Conservation (phyloP, 2,888 invertebrate species). For the Agrilus mali region DNA sequence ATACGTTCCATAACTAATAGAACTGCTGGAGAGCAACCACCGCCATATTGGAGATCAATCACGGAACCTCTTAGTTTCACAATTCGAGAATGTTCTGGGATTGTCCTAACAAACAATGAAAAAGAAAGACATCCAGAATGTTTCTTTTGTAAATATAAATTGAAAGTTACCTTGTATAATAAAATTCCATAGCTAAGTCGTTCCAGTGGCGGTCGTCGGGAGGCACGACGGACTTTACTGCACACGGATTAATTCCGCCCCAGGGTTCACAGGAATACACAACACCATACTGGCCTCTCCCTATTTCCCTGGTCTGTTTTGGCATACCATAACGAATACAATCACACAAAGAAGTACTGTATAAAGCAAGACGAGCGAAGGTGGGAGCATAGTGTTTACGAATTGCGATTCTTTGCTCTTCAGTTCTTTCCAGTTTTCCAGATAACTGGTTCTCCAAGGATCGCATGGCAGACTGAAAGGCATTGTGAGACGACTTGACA, state of each 20-base stretch:
- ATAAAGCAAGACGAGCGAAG: slow-evolving; percentile 68
- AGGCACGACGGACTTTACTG: slow-evolving; percentile 79
- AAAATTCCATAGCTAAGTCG: slow-evolving; percentile 84
- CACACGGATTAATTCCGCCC: slow-evolving; percentile 61
- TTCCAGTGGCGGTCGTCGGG: slow-evolving; percentile 83
- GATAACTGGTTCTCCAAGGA: slow-evolving; percentile 58
- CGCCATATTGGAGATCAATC: slow-evolving; percentile 63
- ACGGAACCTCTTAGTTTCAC: slow-evolving; percentile 66
- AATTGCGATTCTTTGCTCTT: slow-evolving; percentile 63
- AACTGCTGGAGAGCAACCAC: slow-evolving; percentile 58
- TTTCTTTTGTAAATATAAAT: background rate
- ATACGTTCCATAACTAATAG: slow-evolving; percentile 67
- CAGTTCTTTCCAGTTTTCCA: slow-evolving; percentile 63
- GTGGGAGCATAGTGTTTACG: slow-evolving; percentile 68
- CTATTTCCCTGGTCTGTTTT: slow-evolving; percentile 51
- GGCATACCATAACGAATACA: slow-evolving; percentile 61
- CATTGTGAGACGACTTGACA: slow-evolving; percentile 62
- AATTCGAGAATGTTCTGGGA: slow-evolving; percentile 70
- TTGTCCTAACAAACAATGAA: slow-evolving; percentile 42
- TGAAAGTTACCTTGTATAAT: slow-evolving; percentile 58
- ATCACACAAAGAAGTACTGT: slow-evolving; percentile 74
- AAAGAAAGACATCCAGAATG: slow-evolving; percentile 2
- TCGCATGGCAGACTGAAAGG: slow-evolving; percentile 59
- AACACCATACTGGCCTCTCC: slow-evolving; percentile 80
- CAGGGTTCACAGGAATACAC: slow-evolving; percentile 71